phyloP scores from a whole-genome alignment of 2,888 invertebrate genomes.

The Synanthedon myopaeformis region DNA sequence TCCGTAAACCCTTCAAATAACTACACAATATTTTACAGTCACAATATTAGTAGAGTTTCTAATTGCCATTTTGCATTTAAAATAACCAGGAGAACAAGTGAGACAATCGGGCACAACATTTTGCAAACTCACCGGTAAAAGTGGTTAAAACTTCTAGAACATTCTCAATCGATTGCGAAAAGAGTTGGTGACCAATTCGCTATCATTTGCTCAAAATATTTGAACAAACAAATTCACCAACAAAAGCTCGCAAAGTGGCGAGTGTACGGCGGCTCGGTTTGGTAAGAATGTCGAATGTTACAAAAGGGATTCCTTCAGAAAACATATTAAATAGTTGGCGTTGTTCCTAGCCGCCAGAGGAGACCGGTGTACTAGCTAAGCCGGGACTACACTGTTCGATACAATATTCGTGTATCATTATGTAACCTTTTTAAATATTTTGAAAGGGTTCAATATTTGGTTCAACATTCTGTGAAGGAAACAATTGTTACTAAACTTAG shows the following conservation, averaged over 20 bases:
- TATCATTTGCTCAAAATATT: background rate
- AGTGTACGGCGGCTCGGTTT: slow-evolving; percentile 6
- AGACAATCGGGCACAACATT: too few relatives aligned
- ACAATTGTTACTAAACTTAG: too few relatives aligned
- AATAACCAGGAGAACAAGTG: too few relatives aligned
- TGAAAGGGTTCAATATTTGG: too few relatives aligned
- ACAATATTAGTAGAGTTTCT: too few relatives aligned
- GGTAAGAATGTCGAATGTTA: slow-evolving; percentile 14
- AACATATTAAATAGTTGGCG: slow-evolving; percentile 19
- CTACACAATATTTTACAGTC: too few relatives aligned
- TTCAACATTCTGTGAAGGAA: too few relatives aligned
- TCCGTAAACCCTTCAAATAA: too few relatives aligned
- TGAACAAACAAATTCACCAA: background rate
- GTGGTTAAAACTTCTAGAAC: too few relatives aligned
- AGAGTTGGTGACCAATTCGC: background rate
- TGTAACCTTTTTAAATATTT: too few relatives aligned
- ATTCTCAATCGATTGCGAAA: background rate
- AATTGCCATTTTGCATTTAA: too few relatives aligned
- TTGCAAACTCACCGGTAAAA: too few relatives aligned
- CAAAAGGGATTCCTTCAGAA: slow-evolving; percentile 11
- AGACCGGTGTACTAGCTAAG: background rate
- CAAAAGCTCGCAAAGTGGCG: background rate
- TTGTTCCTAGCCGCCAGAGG: slow-evolving; percentile 6
- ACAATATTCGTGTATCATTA: background rate
- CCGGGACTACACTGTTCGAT: background rate